Evolutionary conservation across 2,888 invertebrate species (phyloP), one percentile per base, ranked within the genome.

Genomic region (Subacronicta megacephala): DNA sequence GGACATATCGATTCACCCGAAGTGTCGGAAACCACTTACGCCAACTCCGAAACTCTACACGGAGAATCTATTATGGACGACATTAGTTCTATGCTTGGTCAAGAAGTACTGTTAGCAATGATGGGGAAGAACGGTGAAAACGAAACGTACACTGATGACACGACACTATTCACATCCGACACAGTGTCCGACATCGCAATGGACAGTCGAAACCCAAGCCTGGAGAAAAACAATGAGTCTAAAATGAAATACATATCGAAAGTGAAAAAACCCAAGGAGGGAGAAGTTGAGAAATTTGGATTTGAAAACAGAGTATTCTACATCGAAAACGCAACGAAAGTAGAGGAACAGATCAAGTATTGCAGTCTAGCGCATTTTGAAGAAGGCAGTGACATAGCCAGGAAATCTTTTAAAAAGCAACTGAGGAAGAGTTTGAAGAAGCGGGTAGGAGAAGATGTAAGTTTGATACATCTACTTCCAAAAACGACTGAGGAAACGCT

Each of bases 1-100:
- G 96, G 96, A 10, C 97, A 98, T 80, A 97, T 97, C 50, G 97
- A 98, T 83, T 97, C 97, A 0, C 97, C 97, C 0, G 97, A 97
- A 90, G 95, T 95, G 10, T 97, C 97, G 6, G 97, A 98, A 64
- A 95, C 96, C 9, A 96, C 96, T 3, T 94, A 94, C 52, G 92
- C 95, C 29, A 95, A 95, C 72, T 96, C 96, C n/a, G 97, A 97
- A 80, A 95, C 96, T 6, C 94, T 96, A 71, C 97, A 96, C 59
- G 97, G 97, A 6, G 97, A 97, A 84, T 97, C 97, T 44, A 95
- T 97, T 29, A 95, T 97, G 92, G 97, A 97, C 69, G 97, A 97
- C 79, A 95, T 97, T 44, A 97, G 97, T 79, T 97, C 97, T 0
- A 96, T 96, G 88, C 90, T 96, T 54, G 94, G 96, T 12, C 96